These are phyloP conservation scores for Leptogaster cylindrica DNA, from an alignment of 2,888 invertebrate species.

Conservation along the genomic window DNA sequence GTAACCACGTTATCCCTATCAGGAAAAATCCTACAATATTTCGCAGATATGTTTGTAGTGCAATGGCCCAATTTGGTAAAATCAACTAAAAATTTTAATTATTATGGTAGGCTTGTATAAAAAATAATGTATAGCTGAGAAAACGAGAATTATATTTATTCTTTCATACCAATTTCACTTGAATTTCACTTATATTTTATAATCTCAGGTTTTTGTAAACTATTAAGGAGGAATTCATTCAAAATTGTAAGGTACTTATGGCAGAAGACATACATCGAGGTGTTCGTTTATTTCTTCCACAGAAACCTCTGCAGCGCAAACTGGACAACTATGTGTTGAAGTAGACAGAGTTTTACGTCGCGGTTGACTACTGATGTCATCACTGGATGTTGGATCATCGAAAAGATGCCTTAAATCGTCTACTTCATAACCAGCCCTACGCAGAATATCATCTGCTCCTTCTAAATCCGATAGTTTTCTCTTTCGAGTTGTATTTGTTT, in stretches of 20 bases:
- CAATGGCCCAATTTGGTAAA: conserved; percentile 81
- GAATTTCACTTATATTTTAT: no score
- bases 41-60: conserved; percentile 87
- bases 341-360: conserved; percentile 54
- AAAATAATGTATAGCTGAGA: no score
- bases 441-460: background rate
- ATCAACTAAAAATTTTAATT: conserved; percentile 69
- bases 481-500: background rate
- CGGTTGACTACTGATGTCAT: conserved; percentile 40
- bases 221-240: no score
- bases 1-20: conserved; percentile 87
- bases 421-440: conserved; percentile 36
- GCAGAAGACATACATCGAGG: conserved; percentile 54
- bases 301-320: conserved; percentile 55
- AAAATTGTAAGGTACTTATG: no score
- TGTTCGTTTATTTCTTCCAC: conserved; percentile 55
- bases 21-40: conserved; percentile 82
- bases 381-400: conserved; percentile 43
- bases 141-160: no score
- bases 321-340: conserved; percentile 55
- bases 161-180: no score
- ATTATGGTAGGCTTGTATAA: conserved; percentile 77
- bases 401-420: conserved; percentile 18
- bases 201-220: no score
- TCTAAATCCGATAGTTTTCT: no score